Evolutionary conservation across 2,888 invertebrate species (phyloP), one percentile per base, ranked within the genome.

Genomic region (Pandemis heparana): DNA sequence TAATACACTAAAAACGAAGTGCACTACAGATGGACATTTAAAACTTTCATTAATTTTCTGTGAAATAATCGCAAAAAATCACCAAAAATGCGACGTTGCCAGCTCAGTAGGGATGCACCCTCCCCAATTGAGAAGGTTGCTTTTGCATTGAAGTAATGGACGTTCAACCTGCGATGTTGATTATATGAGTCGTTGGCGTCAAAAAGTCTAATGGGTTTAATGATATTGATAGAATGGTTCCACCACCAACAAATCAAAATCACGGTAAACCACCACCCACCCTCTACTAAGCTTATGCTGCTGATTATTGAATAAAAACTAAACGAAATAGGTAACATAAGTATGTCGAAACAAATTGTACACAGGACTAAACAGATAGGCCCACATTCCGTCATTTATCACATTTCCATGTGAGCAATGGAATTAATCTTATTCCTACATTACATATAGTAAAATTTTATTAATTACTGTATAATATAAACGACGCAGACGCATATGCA

Each of bases 231-330:
- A 39, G 23, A 63, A 71, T 56, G 56, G 43, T 64, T 53, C 71
- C 67, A 67, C 61, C 67, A 72, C 71, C 67, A 23, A 32, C 16
- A 43, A 39, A 53, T 43, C 16, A 53, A 71, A 71, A 67, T 51
- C 43, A 43, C 18, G 65, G 39, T 53, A 39, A 18, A 18, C 53
- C 53, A 18, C 43, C 43, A 67, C 66, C 43, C 43, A 67, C 66
- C 71, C 32, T 43, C 18, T 7, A n/a, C 10, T n/a, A 62, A 43
- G 43, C 56, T 23, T 12, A 56, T 12, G 56, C 23, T 56, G 56
- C 23, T 23, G 23, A 23, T 56, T 56, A 12, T 12, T 5, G 12
- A 56, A 56, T 56, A 7, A 51, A 18, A 51, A 51, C 4, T 5
- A 12, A 32, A 32, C 23, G 12, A 48, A 6, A 48, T 48, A 10